phyloP scores from a whole-genome alignment of 2,797 vertebrate genomes.

The Rhinella marina region DNA sequence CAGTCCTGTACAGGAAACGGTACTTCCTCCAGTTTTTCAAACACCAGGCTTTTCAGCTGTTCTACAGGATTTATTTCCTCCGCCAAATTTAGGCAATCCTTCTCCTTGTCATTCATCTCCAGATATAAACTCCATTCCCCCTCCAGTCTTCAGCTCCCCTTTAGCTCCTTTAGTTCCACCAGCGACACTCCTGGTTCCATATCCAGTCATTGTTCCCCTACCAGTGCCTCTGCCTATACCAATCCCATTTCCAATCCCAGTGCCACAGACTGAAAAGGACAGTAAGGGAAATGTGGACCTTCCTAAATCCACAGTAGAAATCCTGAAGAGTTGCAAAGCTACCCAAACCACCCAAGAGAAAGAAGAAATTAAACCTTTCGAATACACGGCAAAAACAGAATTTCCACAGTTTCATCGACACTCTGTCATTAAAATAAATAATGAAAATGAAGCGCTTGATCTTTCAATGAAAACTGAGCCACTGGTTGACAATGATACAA shows the following conservation, averaged over 20 bases:
- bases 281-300: constrained; percentile 78
- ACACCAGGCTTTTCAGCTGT: constrained; percentile 89
- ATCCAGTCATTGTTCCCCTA: constrained; percentile 92
- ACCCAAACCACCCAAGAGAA: constrained; percentile 84
- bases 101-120: constrained; percentile 75
- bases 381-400: constrained; percentile 69
- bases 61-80: constrained; percentile 91
- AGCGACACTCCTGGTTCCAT: constrained; percentile 91
- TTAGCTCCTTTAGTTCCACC: constrained; percentile 90
- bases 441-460: constrained; percentile 88
- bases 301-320: constrained; percentile 75
- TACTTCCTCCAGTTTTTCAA: constrained; percentile 86
- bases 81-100: constrained; percentile 78
- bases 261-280: constrained; percentile 79
- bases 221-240: constrained; percentile 93
- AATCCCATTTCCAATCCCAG: constrained; percentile 88
- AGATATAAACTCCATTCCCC: constrained; percentile 71
- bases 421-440: constrained; percentile 78
- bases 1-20: constrained; percentile 80
- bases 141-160: constrained; percentile 84
- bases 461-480: constrained; percentile 86
- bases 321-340: constrained; percentile 82
- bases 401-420: constrained; percentile 77
- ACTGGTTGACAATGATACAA: constrained; percentile 74
- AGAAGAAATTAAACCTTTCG: constrained; percentile 79